A percentile compares a stretch with the other conserved stretches of the same genome.
Conservation (phyloP, 2,113 vertebrate genomes). For the Eurypyga helias region DNA sequence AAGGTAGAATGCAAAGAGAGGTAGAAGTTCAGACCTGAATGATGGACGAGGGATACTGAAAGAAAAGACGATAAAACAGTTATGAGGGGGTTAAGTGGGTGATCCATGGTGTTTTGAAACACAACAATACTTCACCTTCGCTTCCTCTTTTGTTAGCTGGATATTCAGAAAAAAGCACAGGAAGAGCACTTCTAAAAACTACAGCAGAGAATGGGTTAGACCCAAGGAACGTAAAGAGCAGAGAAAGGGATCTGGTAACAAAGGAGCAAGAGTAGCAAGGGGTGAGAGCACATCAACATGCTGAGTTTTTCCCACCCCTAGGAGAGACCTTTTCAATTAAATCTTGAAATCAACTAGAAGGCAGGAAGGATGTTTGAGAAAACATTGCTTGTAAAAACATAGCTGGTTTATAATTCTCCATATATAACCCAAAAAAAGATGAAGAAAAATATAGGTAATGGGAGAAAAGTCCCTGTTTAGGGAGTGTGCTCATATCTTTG, state of each 20-base stretch:
- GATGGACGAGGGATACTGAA: not conserved
- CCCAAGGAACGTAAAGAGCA: not conserved
- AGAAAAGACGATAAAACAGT: not conserved
- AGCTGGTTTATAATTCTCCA: not conserved
- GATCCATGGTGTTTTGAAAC: not conserved
- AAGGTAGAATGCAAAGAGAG: not conserved
- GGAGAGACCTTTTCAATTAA: conserved; percentile 7
- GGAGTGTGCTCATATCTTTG: not conserved
- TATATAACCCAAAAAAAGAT: not conserved
- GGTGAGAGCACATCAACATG: not conserved
- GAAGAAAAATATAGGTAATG: not conserved
- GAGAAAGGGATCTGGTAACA: not conserved
- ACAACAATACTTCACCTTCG: not conserved
- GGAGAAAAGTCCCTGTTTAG: not conserved
- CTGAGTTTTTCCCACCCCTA: not conserved
- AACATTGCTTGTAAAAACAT: not conserved
- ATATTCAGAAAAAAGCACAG: not conserved
- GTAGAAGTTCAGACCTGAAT: not conserved
- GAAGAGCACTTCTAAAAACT: not conserved
- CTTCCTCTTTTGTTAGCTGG: not conserved
- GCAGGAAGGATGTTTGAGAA: not conserved
- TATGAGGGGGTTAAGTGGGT: not conserved
- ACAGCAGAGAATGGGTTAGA: not conserved
- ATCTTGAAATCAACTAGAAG: not conserved
- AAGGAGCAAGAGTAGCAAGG: not conserved